A percentile compares a stretch with the other conserved stretches of the same genome.
These are phyloP conservation scores for Theretra japonica DNA, from an alignment of 2,888 invertebrate genomes.

Conservation along the genomic window DNA sequence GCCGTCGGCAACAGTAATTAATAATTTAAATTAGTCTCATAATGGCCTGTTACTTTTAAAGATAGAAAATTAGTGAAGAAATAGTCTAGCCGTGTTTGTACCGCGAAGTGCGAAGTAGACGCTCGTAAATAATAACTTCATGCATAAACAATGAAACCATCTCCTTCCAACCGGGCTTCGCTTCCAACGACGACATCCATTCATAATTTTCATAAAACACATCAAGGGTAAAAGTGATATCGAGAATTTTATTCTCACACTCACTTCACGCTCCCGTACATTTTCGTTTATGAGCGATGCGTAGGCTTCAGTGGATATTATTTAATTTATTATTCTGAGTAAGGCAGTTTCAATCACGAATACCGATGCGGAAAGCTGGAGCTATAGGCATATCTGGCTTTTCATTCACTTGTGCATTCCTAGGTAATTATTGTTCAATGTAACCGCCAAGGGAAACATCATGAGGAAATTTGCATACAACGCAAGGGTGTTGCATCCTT, in stretches of 20 bases:
- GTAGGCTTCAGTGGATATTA: background rate
- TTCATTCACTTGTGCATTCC: too few relatives aligned
- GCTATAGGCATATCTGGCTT: too few relatives aligned
- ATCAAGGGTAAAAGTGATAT: conserved; percentile 46
- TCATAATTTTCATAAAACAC: conserved; percentile 55
- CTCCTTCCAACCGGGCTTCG: conserved; percentile 51
- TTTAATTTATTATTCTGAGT: background rate
- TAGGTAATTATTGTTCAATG: too few relatives aligned
- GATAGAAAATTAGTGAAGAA: conserved; percentile 26
- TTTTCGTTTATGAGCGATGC: conserved; percentile 7
- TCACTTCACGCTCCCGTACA: conserved; percentile 18
- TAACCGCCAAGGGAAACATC: too few relatives aligned
- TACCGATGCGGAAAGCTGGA: too few relatives aligned
- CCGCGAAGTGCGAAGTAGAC: conserved; percentile 18
- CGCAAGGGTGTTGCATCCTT: too few relatives aligned
- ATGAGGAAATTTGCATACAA: too few relatives aligned
- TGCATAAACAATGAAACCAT: conserved; percentile 73
- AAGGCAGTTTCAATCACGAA: too few relatives aligned
- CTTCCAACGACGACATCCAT: conserved; percentile 53
- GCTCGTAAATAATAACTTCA: conserved; percentile 77
- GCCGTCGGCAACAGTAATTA: conserved; percentile 30
- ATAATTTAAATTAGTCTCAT: conserved; percentile 28
- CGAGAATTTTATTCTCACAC: conserved; percentile 31
- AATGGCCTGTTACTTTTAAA: conserved; percentile 23
- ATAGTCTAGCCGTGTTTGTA: conserved; percentile 18